phyloP scores from a whole-genome alignment of 2,113 vertebrate species.

The Circaetus gallicus region DNA sequence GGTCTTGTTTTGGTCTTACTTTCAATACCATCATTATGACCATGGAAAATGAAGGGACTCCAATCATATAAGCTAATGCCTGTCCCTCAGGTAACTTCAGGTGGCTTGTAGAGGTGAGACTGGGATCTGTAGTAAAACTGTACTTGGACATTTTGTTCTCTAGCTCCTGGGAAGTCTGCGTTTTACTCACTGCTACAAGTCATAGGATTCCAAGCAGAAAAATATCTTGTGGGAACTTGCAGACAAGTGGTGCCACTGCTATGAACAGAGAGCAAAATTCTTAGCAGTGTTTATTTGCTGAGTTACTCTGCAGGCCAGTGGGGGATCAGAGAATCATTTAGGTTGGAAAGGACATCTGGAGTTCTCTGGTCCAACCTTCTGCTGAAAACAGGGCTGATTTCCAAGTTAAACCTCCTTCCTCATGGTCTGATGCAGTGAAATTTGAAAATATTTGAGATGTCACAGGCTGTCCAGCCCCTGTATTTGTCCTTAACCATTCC shows the following conservation, averaged over 20 bases:
- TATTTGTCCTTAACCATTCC: not conserved
- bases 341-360: not conserved
- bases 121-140: not conserved
- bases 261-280: not conserved
- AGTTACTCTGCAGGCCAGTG: not conserved
- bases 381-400: not conserved
- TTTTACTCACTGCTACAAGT: not conserved
- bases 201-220: not conserved
- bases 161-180: not conserved
- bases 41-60: not conserved
- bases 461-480: not conserved
- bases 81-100: not conserved
- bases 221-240: not conserved
- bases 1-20: not conserved
- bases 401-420: not conserved
- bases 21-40: not conserved
- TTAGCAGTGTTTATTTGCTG: not conserved
- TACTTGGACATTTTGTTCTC: not conserved
- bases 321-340: not conserved
- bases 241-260: not conserved
- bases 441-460: not conserved
- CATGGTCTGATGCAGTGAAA: not conserved
- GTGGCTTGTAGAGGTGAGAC: not conserved
- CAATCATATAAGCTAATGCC: not conserved
- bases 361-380: not conserved